Conservation (phyloP, 1,140 invertebrate genomes). For the Anastatus disparis region DNA sequence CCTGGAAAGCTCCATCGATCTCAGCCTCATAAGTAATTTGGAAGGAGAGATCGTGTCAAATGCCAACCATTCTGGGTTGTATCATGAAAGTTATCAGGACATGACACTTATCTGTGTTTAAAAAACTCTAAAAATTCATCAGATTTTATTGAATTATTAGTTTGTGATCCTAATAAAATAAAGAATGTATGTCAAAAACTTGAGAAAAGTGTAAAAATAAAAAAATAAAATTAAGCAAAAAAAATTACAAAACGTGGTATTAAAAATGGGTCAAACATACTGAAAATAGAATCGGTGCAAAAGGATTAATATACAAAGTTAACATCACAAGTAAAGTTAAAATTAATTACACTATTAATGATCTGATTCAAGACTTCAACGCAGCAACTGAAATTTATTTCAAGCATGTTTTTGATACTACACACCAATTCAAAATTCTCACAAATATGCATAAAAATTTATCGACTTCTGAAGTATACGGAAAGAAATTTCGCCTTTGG, state of each 20-base stretch:
- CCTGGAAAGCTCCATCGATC: no score
- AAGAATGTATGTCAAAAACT: not conserved
- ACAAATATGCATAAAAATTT: not conserved
- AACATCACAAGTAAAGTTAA: not conserved
- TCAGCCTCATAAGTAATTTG: no score
- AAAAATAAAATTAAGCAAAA: not conserved
- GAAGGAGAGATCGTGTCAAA: no score
- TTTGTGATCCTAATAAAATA: not conserved
- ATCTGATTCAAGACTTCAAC: not conserved
- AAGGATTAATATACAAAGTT: not conserved
- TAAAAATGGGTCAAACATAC: not conserved
- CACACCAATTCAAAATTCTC: no score
- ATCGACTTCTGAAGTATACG: not conserved
- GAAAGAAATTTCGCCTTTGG: no score
- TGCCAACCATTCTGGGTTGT: no score
- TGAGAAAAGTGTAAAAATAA: not conserved
- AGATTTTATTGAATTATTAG: no score
- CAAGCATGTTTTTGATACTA: no score
- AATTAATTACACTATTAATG: not conserved
- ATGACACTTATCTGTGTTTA: no score
- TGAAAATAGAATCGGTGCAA: not conserved
- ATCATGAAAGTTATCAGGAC: no score
- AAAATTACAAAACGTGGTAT: not conserved
- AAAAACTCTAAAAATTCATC: no score
- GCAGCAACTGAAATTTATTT: no score